Percentiles rank a stretch among this genome's conserved stretches.
These are phyloP conservation scores for Lutjanus erythropterus DNA, from an alignment of 2,113 vertebrate genomes.

Conservation along the genomic window DNA sequence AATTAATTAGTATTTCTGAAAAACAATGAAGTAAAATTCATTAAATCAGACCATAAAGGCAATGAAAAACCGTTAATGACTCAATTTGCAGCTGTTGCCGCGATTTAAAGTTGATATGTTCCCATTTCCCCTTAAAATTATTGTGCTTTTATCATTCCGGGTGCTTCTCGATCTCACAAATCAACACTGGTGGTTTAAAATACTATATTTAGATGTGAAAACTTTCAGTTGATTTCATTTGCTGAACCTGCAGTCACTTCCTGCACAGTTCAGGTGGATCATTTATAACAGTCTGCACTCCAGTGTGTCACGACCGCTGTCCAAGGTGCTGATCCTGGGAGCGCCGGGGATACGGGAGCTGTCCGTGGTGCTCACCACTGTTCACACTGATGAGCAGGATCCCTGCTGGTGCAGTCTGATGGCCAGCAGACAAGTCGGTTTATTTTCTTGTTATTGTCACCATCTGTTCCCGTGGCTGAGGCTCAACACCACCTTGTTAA, in stretches of 20 bases:
- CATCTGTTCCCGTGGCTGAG: slow-evolving; percentile 36
- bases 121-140: background rate
- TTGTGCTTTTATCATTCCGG: background rate
- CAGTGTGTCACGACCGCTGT: slow-evolving; percentile 38
- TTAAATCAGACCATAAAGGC: background rate
- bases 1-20: background rate
- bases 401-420: slow-evolving; percentile 17
- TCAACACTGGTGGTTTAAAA: background rate
- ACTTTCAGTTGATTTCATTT: background rate
- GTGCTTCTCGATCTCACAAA: background rate
- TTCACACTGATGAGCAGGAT: slow-evolving; percentile 3
- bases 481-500: slow-evolving; percentile 24
- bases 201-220: background rate
- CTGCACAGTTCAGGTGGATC: too few species aligned
- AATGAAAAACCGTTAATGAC: background rate
- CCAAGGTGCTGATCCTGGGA: slow-evolving; percentile 51
- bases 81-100: background rate
- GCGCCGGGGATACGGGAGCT: background rate
- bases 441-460: slow-evolving; percentile 15
- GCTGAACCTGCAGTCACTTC: background rate
- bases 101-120: background rate
- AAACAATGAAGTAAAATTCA: background rate
- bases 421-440: slow-evolving; percentile 12
- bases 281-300: background rate
- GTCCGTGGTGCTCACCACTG: slow-evolving; percentile 11